Percentiles rank a stretch among this genome's conserved stretches.
Conservation (phyloP, 2,797 vertebrate species). For the Loris lydekkerianus region DNA sequence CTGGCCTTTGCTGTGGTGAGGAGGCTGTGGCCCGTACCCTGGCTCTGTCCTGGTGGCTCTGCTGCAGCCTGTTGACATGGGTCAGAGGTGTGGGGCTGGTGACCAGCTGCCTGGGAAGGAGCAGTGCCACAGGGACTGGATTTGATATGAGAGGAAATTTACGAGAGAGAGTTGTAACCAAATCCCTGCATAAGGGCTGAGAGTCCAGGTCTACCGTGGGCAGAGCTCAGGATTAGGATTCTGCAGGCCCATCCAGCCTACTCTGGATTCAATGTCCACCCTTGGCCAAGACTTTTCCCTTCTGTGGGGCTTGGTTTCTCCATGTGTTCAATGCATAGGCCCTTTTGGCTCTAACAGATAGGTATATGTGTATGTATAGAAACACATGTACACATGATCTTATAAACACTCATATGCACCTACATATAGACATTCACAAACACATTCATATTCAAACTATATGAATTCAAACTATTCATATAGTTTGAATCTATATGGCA, state of each 20-base stretch:
- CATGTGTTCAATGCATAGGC: neutral
- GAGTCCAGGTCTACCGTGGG: neutral
- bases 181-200: neutral
- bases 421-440: no score
- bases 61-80: neutral
- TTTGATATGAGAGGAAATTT: neutral
- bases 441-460: no score
- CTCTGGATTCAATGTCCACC: neutral
- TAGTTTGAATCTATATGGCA: no score
- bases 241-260: neutral
- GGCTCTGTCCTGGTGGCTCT: neutral
- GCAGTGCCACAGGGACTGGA: accelerated
- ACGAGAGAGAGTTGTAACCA: neutral
- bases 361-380: no score
- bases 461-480: no score
- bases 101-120: neutral
- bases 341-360: neutral
- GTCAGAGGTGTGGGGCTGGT: neutral
- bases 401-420: accelerated
- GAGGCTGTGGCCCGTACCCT: accelerated
- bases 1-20: slow-evolving; percentile 89
- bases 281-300: neutral
- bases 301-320: slow-evolving; percentile 18
- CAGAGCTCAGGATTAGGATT: neutral
- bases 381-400: no score